Conservation (phyloP, 1,140 invertebrate genomes). For the Parasteatoda tepidariorum region DNA sequence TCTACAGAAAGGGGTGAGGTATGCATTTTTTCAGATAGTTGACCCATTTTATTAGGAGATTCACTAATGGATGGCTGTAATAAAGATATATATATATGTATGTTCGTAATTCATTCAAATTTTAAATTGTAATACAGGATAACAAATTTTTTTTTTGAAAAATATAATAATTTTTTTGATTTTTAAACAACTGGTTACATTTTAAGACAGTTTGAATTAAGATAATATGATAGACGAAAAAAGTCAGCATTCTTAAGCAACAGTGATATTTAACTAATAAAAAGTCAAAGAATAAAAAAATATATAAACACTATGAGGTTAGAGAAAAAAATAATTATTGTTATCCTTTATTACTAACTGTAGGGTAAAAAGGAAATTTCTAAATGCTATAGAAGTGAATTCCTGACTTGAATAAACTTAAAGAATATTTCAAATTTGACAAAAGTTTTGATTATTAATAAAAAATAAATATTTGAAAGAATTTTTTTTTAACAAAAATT, state of each 20-base stretch:
- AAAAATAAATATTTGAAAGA: too few relatives aligned
- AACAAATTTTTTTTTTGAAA: neutral
- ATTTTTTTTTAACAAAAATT: too few relatives aligned
- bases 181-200: neutral
- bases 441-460: too few relatives aligned
- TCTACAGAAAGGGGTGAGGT: constrained; percentile 62
- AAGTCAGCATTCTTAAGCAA: neutral
- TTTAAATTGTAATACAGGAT: neutral
- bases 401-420: too few relatives aligned
- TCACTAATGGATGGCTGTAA: constrained; percentile 68
- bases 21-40: constrained; percentile 61
- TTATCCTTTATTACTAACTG: too few relatives aligned
- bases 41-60: constrained; percentile 65
- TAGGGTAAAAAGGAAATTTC: too few relatives aligned
- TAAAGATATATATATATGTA: neutral
- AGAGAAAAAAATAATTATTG: too few relatives aligned
- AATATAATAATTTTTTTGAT: neutral
- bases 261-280: too few relatives aligned
- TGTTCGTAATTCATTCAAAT: neutral
- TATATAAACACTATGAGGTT: too few relatives aligned
- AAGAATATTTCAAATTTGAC: too few relatives aligned
- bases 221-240: neutral
- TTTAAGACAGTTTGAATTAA: neutral
- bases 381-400: too few relatives aligned
- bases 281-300: too few relatives aligned